Base-by-base conservation (phyloP, 1,140 invertebrate species). In the Fopius arisanus region DNA sequence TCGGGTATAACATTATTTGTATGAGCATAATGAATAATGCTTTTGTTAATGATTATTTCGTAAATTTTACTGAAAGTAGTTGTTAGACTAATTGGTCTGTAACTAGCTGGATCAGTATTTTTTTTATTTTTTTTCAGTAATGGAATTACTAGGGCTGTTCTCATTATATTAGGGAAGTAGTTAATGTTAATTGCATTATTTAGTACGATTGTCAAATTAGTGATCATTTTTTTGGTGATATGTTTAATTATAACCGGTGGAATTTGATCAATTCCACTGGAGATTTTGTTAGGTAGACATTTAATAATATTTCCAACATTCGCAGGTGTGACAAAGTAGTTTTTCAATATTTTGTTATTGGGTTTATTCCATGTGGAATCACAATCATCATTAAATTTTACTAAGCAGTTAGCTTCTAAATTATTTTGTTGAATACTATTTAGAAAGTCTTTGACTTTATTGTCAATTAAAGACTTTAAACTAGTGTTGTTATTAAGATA, bases 231-330 rank as follows among this genome's bases (percentile, higher is more conserved):
- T 9, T 0, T 0, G 14, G 70, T 43, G 0, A 76, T n/a, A 23
- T 73, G 67, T 68, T 76, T 76, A 0, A 73, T 23, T 3, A 66
- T 59, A 37, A 73, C 65, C 0, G 54, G 16, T 31, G 73, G 73
- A 6, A 75, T 76, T 0, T 76, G 37, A 9, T 76, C 70, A 26
- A 59, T 9, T 0, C 67, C 70, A 26, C 23, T 68, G 0, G 70
- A 72, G 0, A 70, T 70, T 65, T 76, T 76, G 9, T 77, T 74
- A 33, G 51, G 70, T 4, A 75, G 23, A 54, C 73, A 63, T 31
- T 31, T 31, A 7, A 31, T 7, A 7, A 31, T 31, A 4, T 31
- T 31, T 4, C 3, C 7, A 4, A 31, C 3, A 4, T 31, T 31
- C 29, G 7, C 7, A 4, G 29, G 29, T n/a, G n/a, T n/a, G n/a